Conservation (phyloP, 1,140 invertebrate species). For the Drosophila eugracilis region DNA sequence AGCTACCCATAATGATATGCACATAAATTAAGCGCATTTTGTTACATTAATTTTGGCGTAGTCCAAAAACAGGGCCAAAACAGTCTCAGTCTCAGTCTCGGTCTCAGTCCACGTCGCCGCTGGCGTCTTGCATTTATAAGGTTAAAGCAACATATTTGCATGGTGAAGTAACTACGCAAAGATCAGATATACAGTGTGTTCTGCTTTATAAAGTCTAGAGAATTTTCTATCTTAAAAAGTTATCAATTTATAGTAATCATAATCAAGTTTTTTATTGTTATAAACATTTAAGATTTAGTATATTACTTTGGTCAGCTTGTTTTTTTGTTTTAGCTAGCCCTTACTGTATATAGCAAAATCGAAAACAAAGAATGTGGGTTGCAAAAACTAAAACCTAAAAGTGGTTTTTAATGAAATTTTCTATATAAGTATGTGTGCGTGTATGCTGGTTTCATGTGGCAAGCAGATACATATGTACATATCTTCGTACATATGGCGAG, state of each 20-base stretch:
- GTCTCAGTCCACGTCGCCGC: constrained; percentile 36
- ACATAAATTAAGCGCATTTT: constrained; percentile 37
- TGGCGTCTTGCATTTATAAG: constrained; percentile 74
- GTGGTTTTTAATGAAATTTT: constrained; percentile 78
- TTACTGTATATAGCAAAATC: constrained; percentile 45
- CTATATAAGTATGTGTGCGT: constrained; percentile 24
- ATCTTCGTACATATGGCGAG: background rate
- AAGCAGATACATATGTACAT: constrained; percentile 1
- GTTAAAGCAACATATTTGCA: constrained; percentile 76
- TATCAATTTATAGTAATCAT: too few relatives aligned
- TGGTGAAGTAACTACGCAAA: constrained; percentile 64
- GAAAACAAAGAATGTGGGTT: constrained; percentile 73
- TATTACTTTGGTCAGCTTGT: background rate
- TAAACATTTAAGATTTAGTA: background rate
- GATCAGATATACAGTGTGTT: constrained; percentile 14
- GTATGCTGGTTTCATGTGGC: constrained; percentile 19
- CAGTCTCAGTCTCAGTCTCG: constrained; percentile 6
- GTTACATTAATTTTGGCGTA: constrained; percentile 34
- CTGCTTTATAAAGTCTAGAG: background rate
- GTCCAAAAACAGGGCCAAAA: constrained; percentile 29
- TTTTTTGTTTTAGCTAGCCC: constrained; percentile 11
- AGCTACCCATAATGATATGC: constrained; percentile 30
- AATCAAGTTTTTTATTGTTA: too few relatives aligned
- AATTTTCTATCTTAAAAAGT: too few relatives aligned
- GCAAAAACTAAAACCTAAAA: constrained; percentile 70